These are phyloP conservation scores for Melipona beecheii DNA, from an alignment of 2,888 invertebrate genomes.

Conservation along the genomic window DNA sequence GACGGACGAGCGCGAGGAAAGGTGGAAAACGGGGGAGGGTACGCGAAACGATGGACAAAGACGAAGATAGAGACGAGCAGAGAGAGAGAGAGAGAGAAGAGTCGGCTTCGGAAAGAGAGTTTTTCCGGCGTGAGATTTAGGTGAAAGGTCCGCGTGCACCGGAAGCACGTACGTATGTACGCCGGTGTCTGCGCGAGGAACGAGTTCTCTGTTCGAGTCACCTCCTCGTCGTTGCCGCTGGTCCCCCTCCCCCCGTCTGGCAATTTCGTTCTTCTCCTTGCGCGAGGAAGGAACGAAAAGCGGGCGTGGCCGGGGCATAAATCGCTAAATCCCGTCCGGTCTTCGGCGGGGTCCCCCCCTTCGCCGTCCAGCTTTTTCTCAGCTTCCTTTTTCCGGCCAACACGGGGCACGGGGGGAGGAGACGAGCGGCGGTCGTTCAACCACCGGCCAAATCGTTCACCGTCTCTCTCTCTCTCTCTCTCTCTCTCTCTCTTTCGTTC, in stretches of 20 bases:
- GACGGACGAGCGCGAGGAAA: constrained; percentile 52
- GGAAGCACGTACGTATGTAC: constrained; percentile 67
- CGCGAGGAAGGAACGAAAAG: constrained; percentile 63
- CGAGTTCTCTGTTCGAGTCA: constrained; percentile 57
- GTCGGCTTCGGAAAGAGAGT: constrained; percentile 53
- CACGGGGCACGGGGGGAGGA: background rate
- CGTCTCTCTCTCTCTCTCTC: background rate
- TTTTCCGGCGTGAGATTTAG: constrained; percentile 72
- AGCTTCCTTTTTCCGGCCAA: constrained; percentile 6
- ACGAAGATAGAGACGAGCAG: constrained; percentile 26
- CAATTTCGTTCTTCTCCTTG: constrained; percentile 64
- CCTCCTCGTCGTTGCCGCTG: constrained; percentile 26
- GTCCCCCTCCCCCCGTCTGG: constrained; percentile 48
- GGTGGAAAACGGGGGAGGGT: background rate
- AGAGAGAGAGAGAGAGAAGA: constrained; percentile 14
- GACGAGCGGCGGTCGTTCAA: constrained; percentile 3
- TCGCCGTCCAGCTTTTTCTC: constrained; percentile 21
- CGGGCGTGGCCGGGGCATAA: constrained; percentile 68
- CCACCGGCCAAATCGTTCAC: background rate
- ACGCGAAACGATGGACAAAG: background rate
- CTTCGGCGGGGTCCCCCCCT: constrained; percentile 26
- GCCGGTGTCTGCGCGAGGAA: constrained; percentile 55
- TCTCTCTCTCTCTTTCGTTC: background rate
- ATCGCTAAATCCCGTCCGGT: constrained; percentile 66
- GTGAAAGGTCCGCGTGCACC: constrained; percentile 67